Evolutionary conservation across 2,113 vertebrate genomes (phyloP), one percentile per base, ranked within the genome.

Genomic region (Gymnobelideus leadbeateri): DNA sequence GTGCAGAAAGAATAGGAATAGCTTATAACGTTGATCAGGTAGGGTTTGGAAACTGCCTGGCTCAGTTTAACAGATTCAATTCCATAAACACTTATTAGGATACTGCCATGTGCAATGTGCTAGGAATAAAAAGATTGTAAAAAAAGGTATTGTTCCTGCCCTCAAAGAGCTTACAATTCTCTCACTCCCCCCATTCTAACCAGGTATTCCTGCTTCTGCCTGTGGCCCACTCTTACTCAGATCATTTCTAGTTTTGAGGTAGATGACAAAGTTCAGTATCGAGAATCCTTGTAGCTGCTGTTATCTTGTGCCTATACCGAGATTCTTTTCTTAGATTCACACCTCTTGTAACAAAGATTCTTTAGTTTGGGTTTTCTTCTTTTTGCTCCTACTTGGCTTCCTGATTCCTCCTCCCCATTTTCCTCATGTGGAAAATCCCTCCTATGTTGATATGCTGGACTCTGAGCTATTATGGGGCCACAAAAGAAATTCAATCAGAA

Each of bases 131-230:
- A 37, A 26, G 19, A 68, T 3, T 93, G 49, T 92, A 54, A 96
- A 77, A 94, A 93, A 91, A 68, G 51, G 91, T 50, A 93, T 91
- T 49, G 0, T 0, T n/a, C 25, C 3, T 92, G 4, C 6, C n/a
- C 11, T 91, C 92, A 84, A 92, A 26, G 28, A 96, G 16, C 21
- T 57, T 91, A 16, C 90, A 57, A 94, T 91, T 8, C 21, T 93
- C 24, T 47, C 28, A 95, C 94, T 95, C 90, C 95, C 94, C 89
- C 25, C 50, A 93, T 53, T 93, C 91, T 95, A 84, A 43, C 77
- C 43, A 93, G 89, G 92, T 94, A 94, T 28, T 55, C 94, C 90
- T 94, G 31, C 1, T 91, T 24, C 53, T 12, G 93, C 0, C n/a
- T 84, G 7, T 84, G 68, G 68, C 43, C n/a, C 2, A 23, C 68